Base-by-base conservation (phyloP, 2,113 vertebrate genomes). In the Polypterus senegalus region DNA sequence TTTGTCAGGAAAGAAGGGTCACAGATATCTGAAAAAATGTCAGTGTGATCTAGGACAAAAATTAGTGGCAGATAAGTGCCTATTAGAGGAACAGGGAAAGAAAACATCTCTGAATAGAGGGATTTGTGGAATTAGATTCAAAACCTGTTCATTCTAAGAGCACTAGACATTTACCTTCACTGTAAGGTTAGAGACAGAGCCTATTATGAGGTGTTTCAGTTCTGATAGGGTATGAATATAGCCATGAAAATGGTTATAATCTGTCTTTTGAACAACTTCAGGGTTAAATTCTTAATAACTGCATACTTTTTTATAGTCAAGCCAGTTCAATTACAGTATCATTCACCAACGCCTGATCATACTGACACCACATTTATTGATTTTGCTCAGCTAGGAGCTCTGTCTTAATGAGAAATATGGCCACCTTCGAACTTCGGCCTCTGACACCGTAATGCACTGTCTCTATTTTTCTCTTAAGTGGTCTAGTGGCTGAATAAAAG, bases 361-460 rank as follows among this genome's bases (percentile, higher is more conserved):
- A 75, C 79, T 77, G 71, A 76, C 73, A 74, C 71, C 59, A 78
- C 79, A 79, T 75, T 70, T 83, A 83, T 83, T 74, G 74, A 82
- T 81, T 75, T 71, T 54, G 64, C 71, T 72, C 73, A 74, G 76
- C 77, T 75, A 76, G 73, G 72, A 69, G 67, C 67, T 74, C 73
- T 70, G 74, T 72, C 79, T 77, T 84, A 82, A 84, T 76, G 81
- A 85, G 76, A 83, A 84, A 76, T 67, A 74, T 74, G 77, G 73
- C 45, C 71, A 81, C 77, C 77, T 73, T 65, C 66, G 75, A 81
- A 78, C 83, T 67, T 72, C 78, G 74, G 73, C 78, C 75, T 76
- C 77, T 81, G 66, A 76, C 77, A 70, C 68, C 11, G 65, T 79
- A 80, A 81, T 77, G 79, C 68, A 72, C 66, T 73, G 76, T 81